Base-by-base conservation (phyloP, 2,113 vertebrate genomes). In the Oenanthe melanoleuca region DNA sequence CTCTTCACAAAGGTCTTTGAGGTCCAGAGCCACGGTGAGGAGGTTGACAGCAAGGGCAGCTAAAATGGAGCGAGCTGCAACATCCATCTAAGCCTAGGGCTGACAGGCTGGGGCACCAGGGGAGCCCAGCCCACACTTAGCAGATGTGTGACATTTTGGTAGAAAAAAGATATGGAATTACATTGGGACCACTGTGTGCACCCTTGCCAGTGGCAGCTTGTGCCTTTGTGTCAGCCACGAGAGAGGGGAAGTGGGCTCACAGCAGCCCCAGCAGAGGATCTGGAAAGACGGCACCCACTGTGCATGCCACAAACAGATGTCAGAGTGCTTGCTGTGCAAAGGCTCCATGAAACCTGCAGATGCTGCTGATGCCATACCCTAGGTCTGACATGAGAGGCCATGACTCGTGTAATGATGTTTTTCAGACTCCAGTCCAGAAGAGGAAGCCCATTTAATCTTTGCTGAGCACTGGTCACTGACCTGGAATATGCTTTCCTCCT, bases 231-330 rank as follows among this genome's bases (percentile, higher is more conserved):
- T 34, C 71, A 69, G 64, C 80, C 71, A 19, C 0, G 26, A 34
- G 74, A 60, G 49, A 59, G 38, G 78, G 52, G 57, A 70, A 40
- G 37, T 23, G 15, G 94, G 47, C 60, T 82, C 61, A 66, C 29
- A 45, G 55, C 5, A 22, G 80, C 69, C 73, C 75, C 84, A 78
- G 84, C 80, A 81, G 57, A 84, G 80, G 22, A 33, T 69, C 52
- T 89, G 73, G 80, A 22, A 89, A 74, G 61, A 61, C 2, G 8
- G 87, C 89, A 42, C 78, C 65, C 89, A 57, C 47, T 50, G 73
- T 94, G 92, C 93, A 84, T n/a, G 84, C 93, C 84, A 81, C 89
- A 87, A 91, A 73, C 96, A 95, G 87, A 96, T 92, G 95, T 94
- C 38, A 72, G 83, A 73, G 56, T 4, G 52, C 56, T 91, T 17